Evolutionary conservation across 1,140 invertebrate species (phyloP), one percentile per base, ranked within the genome.

Genomic region (Ridgeia piscesae): DNA sequence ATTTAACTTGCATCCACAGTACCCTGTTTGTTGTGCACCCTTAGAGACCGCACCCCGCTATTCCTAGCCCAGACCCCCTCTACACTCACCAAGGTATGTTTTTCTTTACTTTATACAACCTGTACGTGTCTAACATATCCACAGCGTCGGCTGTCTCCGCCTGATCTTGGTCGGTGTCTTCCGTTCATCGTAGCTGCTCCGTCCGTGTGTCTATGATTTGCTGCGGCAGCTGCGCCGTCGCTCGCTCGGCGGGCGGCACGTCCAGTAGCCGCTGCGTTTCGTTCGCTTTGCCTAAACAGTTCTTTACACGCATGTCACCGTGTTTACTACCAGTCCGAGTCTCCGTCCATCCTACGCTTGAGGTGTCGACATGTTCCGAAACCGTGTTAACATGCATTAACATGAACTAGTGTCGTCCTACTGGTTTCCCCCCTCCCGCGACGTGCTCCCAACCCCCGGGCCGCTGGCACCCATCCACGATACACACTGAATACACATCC

Each of bases 61-160:
- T 77, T 88, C 93, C 91, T 91, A 92, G 91, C 91, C 91, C 93
- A 93, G 93, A 88, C 89, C 92, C 92, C 92, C 92, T 91, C 92
- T 92, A 89, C 91, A 92, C 91, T 92, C 88, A 93, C 93, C 91
- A 93, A 93, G 93, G 93, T 93, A 93, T 91, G 93, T 93, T 91
- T 91, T 34, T 34, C 93, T 92, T 92, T 31, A 92, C 92, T 93
- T 93, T 90, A 35, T 90, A 90, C 35, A 34, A 90, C 89, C 89
- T 90, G 35, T 77, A 77, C 17, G 58, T 77, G 58, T 77, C 58
- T 77, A 77, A 77, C 58, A 77, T 77, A 77, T 77, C 58, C 58
- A 77, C 58, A 77, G 17, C 58, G 58, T 77, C 58, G 58, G 58
- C 58, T 77, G 8, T 17, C 27, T 77, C 58, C 27, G 58, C 17